Evolutionary conservation across 2,797 vertebrate species (phyloP).

Genomic region (Chelmon rostratus): DNA sequence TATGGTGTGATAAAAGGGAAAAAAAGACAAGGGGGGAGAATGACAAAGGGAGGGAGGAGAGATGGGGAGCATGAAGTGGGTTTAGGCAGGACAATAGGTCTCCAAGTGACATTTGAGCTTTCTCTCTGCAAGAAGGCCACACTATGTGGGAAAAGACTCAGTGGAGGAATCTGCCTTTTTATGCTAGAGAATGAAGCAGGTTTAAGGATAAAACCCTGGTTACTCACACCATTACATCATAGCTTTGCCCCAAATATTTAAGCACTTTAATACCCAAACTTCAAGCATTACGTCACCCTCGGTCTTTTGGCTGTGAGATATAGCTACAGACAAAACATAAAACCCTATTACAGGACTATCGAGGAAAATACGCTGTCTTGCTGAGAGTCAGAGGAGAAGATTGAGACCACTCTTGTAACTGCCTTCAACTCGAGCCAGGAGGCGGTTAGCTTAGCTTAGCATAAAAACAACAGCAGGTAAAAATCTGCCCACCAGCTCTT

Average conservation of each 20-base stretch:
- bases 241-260: constrained; percentile 41
- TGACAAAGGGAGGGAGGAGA: constrained; percentile 56
- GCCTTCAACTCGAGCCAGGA: background rate
- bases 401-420: background rate
- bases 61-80: constrained; percentile 61
- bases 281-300: constrained; percentile 39
- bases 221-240: constrained; percentile 61
- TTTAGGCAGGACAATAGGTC: constrained; percentile 69
- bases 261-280: constrained; percentile 42
- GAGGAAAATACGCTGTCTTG: background rate
- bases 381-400: background rate
- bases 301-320: constrained; percentile 18
- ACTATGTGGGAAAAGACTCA: constrained; percentile 44
- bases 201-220: constrained; percentile 41
- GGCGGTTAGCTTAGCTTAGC: constrained; percentile 6
- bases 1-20: constrained; percentile 27
- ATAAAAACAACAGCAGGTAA: background rate
- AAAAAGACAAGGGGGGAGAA: constrained; percentile 4
- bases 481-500: background rate
- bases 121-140: constrained; percentile 35
- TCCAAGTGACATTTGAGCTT: constrained; percentile 66
- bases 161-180: constrained; percentile 41
- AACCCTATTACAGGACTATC: constrained; percentile 7
- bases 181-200: constrained; percentile 33
- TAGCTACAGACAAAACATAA: constrained; percentile 11